Evolutionary conservation across 1,140 invertebrate species (phyloP).

Genomic region (Bicyclus anynana): DNA sequence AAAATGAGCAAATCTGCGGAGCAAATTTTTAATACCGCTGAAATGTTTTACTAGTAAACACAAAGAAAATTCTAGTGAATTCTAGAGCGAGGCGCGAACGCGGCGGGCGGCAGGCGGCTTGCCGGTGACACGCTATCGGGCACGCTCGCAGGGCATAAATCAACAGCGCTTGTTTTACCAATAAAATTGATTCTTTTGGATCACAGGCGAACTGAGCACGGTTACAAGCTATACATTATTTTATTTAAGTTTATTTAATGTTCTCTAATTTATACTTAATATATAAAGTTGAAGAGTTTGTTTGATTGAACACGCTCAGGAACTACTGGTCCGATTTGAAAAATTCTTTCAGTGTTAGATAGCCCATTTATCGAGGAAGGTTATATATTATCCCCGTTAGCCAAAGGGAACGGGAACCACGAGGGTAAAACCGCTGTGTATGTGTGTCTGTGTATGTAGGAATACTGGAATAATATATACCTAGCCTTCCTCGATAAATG

Average conservation of each 20-base stretch:
- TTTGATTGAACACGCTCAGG: too few species aligned
- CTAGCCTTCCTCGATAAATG: too few species aligned
- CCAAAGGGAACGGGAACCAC: too few species aligned
- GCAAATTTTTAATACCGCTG: conserved; percentile 17
- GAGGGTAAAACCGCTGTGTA: too few species aligned
- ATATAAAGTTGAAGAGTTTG: too few species aligned
- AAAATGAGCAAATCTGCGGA: conserved; percentile 2
- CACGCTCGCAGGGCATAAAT: conserved; percentile 65
- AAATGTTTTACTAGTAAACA: conserved; percentile 32
- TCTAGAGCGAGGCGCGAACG: conserved; percentile 60
- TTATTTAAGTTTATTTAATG: not conserved
- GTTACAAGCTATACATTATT: conserved; percentile 1
- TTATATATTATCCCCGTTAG: too few species aligned
- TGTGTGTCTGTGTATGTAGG: too few species aligned
- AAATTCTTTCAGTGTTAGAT: too few species aligned
- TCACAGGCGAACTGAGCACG: conserved; percentile 20
- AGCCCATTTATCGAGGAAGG: too few species aligned
- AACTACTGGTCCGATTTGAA: too few species aligned
- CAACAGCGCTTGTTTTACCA: conserved; percentile 65
- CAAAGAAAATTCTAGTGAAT: conserved; percentile 62
- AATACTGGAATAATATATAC: too few species aligned
- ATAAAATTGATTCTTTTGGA: conserved; percentile 68
- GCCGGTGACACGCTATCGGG: conserved; percentile 59
- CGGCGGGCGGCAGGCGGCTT: conserved; percentile 21
- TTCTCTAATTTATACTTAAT: not conserved